Percentiles rank a stretch among this genome's conserved stretches.
phyloP scores from a whole-genome alignment of 2,797 vertebrate species.

The Malurus leucopterus region DNA sequence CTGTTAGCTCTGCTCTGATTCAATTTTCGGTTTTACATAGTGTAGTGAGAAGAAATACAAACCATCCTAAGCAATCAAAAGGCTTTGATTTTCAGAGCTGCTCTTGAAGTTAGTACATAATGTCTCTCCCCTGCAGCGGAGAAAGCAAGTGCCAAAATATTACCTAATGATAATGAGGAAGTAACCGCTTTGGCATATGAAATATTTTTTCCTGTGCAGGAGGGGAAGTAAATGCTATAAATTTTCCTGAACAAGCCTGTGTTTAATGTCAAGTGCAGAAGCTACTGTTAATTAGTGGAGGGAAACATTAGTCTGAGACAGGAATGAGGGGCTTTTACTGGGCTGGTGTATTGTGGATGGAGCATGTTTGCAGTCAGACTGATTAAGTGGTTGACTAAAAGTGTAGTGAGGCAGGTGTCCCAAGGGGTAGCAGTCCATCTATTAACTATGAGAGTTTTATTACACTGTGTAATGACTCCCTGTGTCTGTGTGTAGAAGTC shows the following conservation, averaged over 20 bases:
- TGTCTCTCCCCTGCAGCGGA: neutral
- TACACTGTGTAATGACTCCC: neutral
- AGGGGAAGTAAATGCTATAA: constrained; percentile 44
- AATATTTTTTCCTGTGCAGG: constrained; percentile 49
- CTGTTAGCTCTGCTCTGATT: neutral
- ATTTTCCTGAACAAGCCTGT: constrained; percentile 30
- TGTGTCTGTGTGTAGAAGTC: neutral
- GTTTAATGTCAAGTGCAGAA: constrained; percentile 49
- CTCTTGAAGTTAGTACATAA: constrained; percentile 15
- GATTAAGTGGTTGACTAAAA: constrained; percentile 10
- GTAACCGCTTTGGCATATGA: constrained; percentile 26
- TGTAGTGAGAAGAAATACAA: neutral
- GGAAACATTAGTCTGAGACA: neutral
- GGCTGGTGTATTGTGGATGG: neutral
- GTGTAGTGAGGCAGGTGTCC: neutral
- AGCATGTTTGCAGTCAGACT: neutral
- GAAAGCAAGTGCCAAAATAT: constrained; percentile 41
- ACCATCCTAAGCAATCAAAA: neutral
- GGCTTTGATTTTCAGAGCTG: neutral
- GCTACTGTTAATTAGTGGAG: constrained; percentile 15
- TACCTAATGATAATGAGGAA: constrained; percentile 50
- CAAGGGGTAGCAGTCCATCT: neutral
- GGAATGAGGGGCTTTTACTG: neutral
- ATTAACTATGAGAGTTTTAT: neutral
- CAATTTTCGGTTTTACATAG: neutral